phyloP scores from a whole-genome alignment of 2,888 invertebrate species.

The Drosophila mettleri region DNA sequence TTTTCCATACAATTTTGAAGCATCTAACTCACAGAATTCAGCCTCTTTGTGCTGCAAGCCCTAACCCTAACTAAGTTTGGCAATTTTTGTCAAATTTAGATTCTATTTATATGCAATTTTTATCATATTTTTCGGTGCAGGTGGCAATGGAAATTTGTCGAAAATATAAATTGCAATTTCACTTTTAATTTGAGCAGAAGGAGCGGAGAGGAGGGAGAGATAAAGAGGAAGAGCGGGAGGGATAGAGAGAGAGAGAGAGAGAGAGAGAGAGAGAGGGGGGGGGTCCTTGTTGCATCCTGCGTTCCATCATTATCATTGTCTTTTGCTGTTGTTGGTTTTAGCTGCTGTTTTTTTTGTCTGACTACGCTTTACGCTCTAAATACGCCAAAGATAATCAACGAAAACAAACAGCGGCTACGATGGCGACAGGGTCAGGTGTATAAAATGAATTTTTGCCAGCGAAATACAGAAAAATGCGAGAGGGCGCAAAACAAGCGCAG shows the following conservation, averaged over 20 bases:
- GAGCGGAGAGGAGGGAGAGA: not conserved
- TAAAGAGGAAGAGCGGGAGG: not conserved
- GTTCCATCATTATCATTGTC: slow-evolving; percentile 63
- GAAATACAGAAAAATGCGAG: slow-evolving; percentile 8
- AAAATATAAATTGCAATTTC: slow-evolving; percentile 78
- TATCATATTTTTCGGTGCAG: slow-evolving; percentile 43
- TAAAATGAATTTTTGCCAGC: slow-evolving; percentile 59
- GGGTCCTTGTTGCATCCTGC: slow-evolving; percentile 52
- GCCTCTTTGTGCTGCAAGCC: too few species aligned
- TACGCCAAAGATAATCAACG: slow-evolving; percentile 83
- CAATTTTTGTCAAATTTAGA: not conserved
- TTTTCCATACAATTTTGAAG: too few species aligned
- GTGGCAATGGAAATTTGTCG: slow-evolving; percentile 73
- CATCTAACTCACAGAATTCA: too few species aligned
- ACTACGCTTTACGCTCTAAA: slow-evolving; percentile 84
- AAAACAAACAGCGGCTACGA: slow-evolving; percentile 74
- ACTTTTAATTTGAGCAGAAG: slow-evolving; percentile 67
- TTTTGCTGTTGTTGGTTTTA: slow-evolving; percentile 3
- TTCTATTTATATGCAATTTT: slow-evolving; percentile 22
- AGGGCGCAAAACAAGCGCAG: slow-evolving; percentile 11
- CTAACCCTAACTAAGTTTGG: not conserved
- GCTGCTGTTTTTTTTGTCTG: slow-evolving; percentile 63
- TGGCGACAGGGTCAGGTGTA: slow-evolving; percentile 77
- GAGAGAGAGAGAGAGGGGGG: not conserved
- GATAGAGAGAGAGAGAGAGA: not conserved